Percentiles rank a stretch among this genome's conserved stretches.
These are phyloP conservation scores for Petrocephalus sullivani DNA, from an alignment of 2,797 vertebrate species.

Conservation along the genomic window DNA sequence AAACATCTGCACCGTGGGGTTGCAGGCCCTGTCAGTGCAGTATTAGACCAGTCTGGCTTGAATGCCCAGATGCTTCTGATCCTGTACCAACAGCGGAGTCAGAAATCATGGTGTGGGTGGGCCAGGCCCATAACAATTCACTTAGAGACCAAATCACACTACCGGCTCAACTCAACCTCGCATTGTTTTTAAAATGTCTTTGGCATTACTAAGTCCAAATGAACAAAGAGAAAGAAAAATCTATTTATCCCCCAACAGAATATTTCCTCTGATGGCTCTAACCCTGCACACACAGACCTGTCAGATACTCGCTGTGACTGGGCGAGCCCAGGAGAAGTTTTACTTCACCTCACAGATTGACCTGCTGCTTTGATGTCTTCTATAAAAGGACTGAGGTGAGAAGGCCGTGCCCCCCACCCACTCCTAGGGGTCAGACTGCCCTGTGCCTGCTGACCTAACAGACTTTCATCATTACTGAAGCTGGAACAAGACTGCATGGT, in stretches of 20 bases:
- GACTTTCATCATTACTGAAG: conserved; percentile 17
- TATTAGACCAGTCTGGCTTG: background rate
- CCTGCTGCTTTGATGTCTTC: background rate
- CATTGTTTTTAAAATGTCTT: background rate
- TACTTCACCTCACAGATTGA: background rate
- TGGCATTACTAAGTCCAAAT: background rate
- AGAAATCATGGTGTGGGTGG: background rate
- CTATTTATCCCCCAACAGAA: background rate
- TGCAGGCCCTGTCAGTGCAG: background rate
- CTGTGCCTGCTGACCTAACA: background rate
- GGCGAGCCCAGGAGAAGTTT: background rate
- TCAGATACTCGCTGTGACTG: background rate
- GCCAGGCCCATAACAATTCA: background rate
- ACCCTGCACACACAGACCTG: background rate
- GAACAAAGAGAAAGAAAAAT: background rate
- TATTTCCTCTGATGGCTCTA: background rate
- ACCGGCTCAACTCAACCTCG: background rate
- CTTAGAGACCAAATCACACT: background rate
- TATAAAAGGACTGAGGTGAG: background rate
- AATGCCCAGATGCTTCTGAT: background rate
- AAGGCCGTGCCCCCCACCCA: background rate
- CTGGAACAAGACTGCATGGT: conserved; percentile 35
- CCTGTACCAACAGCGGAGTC: background rate
- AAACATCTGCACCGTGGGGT: background rate
- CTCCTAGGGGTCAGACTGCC: background rate